Percentiles rank a stretch among this genome's conserved stretches.
Evolutionary conservation across 2,888 invertebrate genomes (phyloP).

Genomic region (Glaucopsyche alexis): DNA sequence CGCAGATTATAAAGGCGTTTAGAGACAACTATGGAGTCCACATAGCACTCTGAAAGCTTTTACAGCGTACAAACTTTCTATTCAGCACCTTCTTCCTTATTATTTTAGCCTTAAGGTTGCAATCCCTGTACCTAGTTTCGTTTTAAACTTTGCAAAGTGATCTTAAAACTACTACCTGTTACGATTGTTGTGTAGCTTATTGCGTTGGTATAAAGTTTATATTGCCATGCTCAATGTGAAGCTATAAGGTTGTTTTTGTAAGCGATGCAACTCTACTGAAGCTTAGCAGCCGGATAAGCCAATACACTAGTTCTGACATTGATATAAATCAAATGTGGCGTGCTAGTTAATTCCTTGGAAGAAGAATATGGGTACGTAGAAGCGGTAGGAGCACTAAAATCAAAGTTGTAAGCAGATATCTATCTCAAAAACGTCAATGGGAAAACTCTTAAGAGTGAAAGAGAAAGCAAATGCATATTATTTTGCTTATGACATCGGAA

Average conservation of each 20-base stretch:
- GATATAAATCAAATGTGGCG: slow-evolving; percentile 1
- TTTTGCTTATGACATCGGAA: too few relatives aligned
- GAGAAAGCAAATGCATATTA: too few relatives aligned
- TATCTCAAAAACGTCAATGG: too few relatives aligned
- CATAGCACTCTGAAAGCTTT: slow-evolving; percentile 13
- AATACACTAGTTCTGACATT: slow-evolving; percentile 5
- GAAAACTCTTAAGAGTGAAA: too few relatives aligned
- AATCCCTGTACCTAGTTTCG: background rate
- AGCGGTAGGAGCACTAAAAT: too few relatives aligned
- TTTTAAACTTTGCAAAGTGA: background rate
- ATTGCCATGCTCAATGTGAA: background rate
- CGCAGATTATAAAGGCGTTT: slow-evolving; percentile 10
- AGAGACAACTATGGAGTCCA: background rate
- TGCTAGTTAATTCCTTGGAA: background rate
- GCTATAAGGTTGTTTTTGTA: background rate
- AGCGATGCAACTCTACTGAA: background rate
- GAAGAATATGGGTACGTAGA: too few relatives aligned
- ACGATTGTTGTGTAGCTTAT: background rate
- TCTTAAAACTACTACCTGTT: slow-evolving; percentile 7
- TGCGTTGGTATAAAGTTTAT: background rate
- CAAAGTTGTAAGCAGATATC: too few relatives aligned
- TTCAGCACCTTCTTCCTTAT: background rate
- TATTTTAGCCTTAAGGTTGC: background rate
- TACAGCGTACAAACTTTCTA: background rate
- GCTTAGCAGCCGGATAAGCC: background rate